phyloP scores from a whole-genome alignment of 2,113 vertebrate genomes.

The Apeltes quadracus region DNA sequence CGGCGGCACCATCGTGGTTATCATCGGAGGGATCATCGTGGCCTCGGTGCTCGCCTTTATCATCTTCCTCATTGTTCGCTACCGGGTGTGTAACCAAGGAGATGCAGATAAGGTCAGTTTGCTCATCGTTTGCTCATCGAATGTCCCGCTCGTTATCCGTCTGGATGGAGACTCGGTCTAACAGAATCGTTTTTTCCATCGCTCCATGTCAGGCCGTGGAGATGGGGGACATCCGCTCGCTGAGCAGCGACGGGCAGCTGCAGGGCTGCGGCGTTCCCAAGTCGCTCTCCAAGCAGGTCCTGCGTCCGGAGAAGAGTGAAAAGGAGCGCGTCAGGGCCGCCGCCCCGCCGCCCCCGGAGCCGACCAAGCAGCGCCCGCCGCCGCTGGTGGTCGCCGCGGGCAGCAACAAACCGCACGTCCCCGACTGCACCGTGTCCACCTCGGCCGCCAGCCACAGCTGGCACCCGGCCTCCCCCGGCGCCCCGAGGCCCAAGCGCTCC shows the following conservation, averaged over 20 bases:
- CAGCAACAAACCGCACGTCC: slow-evolving; percentile 80
- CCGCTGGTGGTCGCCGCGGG: neutral
- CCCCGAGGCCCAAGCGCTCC: slow-evolving; percentile 87
- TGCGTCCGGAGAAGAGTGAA: slow-evolving; percentile 87
- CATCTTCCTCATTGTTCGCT: slow-evolving; percentile 98
- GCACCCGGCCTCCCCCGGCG: slow-evolving; percentile 86
- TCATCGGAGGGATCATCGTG: slow-evolving; percentile 98
- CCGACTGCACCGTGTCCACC: slow-evolving; percentile 90
- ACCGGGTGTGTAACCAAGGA: slow-evolving; percentile 94
- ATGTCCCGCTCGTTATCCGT: slow-evolving; percentile 23
- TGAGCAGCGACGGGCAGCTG: slow-evolving; percentile 90
- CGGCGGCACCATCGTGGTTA: slow-evolving; percentile 98
- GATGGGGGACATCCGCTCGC: slow-evolving; percentile 94
- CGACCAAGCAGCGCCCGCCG: slow-evolving; percentile 53
- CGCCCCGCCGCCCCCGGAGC: slow-evolving; percentile 65
- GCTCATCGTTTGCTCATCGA: slow-evolving; percentile 13
- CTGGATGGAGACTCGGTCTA: slow-evolving; percentile 7
- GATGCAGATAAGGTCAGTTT: slow-evolving; percentile 86
- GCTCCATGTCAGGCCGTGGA: slow-evolving; percentile 80
- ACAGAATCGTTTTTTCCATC: slow-evolving; percentile 1
- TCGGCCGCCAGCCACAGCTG: slow-evolving; percentile 88
- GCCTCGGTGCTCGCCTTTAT: slow-evolving; percentile 98
- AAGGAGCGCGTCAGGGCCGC: slow-evolving; percentile 83
- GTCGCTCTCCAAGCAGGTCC: slow-evolving; percentile 90
- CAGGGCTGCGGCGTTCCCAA: slow-evolving; percentile 89